A percentile compares a stretch with the other conserved stretches of the same genome.
phyloP scores from a whole-genome alignment of 2,113 vertebrate genomes.

The Alosa alosa region DNA sequence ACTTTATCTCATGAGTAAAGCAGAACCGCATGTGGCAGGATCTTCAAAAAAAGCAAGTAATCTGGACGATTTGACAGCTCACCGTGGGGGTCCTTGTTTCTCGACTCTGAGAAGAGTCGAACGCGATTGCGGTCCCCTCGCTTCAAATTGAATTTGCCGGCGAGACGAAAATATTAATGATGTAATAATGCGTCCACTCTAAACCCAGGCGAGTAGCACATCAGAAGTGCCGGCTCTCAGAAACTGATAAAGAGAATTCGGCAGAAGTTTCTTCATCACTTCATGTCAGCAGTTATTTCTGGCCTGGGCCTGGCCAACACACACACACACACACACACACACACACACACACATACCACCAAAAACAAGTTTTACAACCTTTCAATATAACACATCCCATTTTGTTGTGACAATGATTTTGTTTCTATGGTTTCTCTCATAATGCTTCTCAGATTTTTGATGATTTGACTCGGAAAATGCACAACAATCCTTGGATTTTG shows the following conservation, averaged over 20 bases:
- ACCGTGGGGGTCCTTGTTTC: conserved; percentile 57
- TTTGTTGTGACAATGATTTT: not conserved
- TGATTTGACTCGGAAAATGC: not conserved
- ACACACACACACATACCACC: not conserved
- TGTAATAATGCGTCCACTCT: conserved; percentile 55
- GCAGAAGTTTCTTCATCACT: not conserved
- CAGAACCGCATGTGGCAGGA: conserved; percentile 59
- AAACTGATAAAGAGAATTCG: not conserved
- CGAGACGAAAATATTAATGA: conserved; percentile 63
- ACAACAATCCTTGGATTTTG: not conserved
- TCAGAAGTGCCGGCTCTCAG: conserved; percentile 33
- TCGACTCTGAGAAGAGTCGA: conserved; percentile 51
- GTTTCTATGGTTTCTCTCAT: not conserved
- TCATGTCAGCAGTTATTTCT: not conserved
- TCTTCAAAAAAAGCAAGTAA: conserved; percentile 65
- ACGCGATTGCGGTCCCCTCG: conserved; percentile 51
- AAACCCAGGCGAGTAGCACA: conserved; percentile 6
- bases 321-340: not conserved
- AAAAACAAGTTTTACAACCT: not conserved
- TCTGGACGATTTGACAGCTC: conserved; percentile 65
- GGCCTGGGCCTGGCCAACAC: not conserved
- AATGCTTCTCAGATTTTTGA: not conserved
- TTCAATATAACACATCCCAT: not conserved
- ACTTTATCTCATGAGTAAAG: conserved; percentile 57
- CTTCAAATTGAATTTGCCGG: conserved; percentile 61